phyloP scores from a whole-genome alignment of 2,888 invertebrate genomes.

The Microchrysa polita region DNA sequence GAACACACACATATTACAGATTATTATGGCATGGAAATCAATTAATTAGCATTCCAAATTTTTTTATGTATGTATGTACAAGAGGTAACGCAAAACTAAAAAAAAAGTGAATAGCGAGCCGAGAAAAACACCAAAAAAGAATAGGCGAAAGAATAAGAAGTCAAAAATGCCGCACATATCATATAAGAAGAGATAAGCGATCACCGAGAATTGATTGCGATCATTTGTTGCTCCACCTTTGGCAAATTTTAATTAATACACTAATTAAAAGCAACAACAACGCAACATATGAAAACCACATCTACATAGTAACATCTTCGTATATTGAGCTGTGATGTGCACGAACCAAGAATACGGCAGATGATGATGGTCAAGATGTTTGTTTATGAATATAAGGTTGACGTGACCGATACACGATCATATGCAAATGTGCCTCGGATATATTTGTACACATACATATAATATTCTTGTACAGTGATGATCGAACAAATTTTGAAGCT shows the following conservation, averaged over 20 bases:
- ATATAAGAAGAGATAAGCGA: conserved; percentile 10
- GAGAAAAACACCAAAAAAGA: background rate
- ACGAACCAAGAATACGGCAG: conserved; percentile 18
- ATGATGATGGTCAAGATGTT: conserved; percentile 6
- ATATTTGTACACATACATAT: too few species aligned
- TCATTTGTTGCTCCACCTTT: conserved; percentile 22
- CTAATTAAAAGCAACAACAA: conserved; percentile 35
- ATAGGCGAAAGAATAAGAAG: background rate
- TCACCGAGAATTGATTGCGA: background rate
- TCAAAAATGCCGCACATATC: background rate
- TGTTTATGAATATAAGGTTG: background rate
- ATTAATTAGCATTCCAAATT: background rate
- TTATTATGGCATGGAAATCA: conserved; percentile 8
- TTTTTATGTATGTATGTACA: background rate
- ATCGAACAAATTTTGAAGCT: too few species aligned
- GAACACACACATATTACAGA: background rate
- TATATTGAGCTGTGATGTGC: too few species aligned
- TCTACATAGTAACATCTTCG: background rate
- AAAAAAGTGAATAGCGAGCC: background rate
- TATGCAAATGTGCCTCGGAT: background rate
- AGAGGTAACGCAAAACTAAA: background rate
- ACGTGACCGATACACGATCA: background rate
- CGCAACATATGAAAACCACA: conserved; percentile 7
- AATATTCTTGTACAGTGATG: background rate
- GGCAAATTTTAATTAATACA: conserved; percentile 17